Conservation (phyloP, 1,140 invertebrate species). For the Drosophila albomicans region DNA sequence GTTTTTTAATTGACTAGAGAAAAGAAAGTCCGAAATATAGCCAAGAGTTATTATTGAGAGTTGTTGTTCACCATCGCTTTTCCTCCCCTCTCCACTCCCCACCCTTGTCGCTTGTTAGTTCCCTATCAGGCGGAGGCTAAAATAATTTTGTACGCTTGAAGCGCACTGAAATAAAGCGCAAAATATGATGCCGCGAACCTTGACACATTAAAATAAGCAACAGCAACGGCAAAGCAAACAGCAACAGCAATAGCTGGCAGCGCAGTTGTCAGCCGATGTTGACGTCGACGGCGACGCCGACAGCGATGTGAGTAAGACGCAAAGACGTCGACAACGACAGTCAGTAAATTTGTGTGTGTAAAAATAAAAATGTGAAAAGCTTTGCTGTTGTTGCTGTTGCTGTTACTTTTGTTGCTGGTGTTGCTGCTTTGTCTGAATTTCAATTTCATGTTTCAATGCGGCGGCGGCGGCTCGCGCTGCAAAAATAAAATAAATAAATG, state of each 20-base stretch:
- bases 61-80: conserved; percentile 11
- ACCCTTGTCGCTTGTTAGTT: neutral
- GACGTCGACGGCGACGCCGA: neutral
- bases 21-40: conserved; percentile 53
- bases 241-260: conserved; percentile 46
- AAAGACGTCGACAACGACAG: conserved; percentile 32
- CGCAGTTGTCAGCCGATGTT: neutral
- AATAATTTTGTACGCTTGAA: conserved; percentile 66
- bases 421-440: conserved; percentile 63
- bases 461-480: conserved; percentile 2
- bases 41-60: conserved; percentile 19
- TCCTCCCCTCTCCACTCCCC: neutral
- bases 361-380: conserved; percentile 78
- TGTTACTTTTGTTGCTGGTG: conserved; percentile 25
- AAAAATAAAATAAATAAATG: conserved; percentile 69
- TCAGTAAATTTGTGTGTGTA: conserved; percentile 75
- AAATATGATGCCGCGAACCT: conserved; percentile 82
- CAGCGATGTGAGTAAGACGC: conserved; percentile 43
- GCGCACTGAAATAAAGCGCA: conserved; percentile 75
- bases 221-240: conserved; percentile 35
- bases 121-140: conserved; percentile 26
- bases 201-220: conserved; percentile 81
- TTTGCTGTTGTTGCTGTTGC: conserved; percentile 32
- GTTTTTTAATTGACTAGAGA: neutral
- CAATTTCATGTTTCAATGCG: conserved; percentile 71